These are phyloP conservation scores for Cephus sareptanus DNA, from an alignment of 2,888 invertebrate species.

Conservation along the genomic window DNA sequence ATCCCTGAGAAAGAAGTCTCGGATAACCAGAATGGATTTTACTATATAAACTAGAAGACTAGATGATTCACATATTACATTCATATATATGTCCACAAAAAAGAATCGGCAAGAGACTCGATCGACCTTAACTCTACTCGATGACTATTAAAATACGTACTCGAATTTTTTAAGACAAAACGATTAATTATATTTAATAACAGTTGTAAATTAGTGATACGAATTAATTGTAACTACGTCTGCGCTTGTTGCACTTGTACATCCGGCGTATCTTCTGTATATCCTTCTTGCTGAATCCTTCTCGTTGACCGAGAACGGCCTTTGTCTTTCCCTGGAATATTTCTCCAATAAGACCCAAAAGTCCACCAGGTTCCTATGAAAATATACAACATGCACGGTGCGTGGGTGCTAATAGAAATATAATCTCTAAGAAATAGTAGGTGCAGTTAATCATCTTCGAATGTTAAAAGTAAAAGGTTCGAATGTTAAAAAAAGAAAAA, in stretches of 20 bases:
- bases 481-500: not conserved
- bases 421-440: not conserved
- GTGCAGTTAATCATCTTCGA: not conserved
- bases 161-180: not conserved
- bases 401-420: not conserved
- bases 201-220: not conserved
- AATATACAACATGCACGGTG: slow-evolving; percentile 21
- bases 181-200: not conserved
- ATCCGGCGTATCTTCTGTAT: slow-evolving; percentile 79
- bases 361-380: slow-evolving; percentile 36
- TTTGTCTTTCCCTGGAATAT: slow-evolving; percentile 41
- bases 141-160: not conserved
- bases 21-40: not conserved
- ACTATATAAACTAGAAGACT: not conserved
- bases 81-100: not conserved
- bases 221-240: slow-evolving; percentile 24
- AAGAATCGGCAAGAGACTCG: not conserved
- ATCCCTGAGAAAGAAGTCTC: slow-evolving; percentile 4
- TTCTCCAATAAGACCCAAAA: slow-evolving; percentile 40
- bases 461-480: not conserved
- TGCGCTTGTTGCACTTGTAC: slow-evolving; percentile 73
- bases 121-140: not conserved
- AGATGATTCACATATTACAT: not conserved
- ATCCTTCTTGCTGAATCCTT: slow-evolving; percentile 79
- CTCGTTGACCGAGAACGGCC: slow-evolving; percentile 75